These are phyloP conservation scores for Antidorcas marsupialis DNA, from an alignment of 2,113 vertebrate genomes.

Conservation along the genomic window DNA sequence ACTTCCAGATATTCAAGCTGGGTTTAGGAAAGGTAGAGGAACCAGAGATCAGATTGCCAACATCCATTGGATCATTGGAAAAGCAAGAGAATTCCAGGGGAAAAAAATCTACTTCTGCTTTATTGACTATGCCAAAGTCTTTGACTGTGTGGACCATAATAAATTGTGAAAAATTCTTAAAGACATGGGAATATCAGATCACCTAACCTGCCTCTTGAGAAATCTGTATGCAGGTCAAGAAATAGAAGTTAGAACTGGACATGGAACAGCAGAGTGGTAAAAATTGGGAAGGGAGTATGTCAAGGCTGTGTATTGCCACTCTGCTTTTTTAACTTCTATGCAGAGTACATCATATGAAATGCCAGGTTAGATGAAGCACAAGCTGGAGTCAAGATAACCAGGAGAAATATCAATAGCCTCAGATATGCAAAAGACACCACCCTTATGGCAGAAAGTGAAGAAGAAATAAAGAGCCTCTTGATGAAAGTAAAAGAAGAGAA, in stretches of 20 bases:
- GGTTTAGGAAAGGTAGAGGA: neutral
- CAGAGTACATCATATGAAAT: neutral
- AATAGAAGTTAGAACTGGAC: neutral
- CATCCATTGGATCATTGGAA: rapidly evolving
- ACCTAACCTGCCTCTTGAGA: neutral
- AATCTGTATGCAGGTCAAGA: neutral
- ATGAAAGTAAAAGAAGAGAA: neutral
- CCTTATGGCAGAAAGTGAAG: neutral
- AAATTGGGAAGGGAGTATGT: neutral
- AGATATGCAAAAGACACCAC: neutral
- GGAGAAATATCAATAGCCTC: neutral
- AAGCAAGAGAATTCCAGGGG: neutral
- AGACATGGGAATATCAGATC: neutral
- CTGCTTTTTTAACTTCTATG: neutral
- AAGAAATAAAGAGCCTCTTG: neutral
- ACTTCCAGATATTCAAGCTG: neutral
- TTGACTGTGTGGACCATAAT: neutral
- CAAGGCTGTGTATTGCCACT: neutral
- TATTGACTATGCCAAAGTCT: neutral
- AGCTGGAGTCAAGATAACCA: neutral
- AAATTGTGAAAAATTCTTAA: neutral
- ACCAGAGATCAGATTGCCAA: neutral
- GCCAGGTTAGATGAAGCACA: neutral
- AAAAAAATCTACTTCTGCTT: neutral
- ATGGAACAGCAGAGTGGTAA: neutral